A percentile compares a stretch with the other conserved stretches of the same genome.
Conservation (phyloP, 1,140 invertebrate species). For the Cheumatopsyche charites region DNA sequence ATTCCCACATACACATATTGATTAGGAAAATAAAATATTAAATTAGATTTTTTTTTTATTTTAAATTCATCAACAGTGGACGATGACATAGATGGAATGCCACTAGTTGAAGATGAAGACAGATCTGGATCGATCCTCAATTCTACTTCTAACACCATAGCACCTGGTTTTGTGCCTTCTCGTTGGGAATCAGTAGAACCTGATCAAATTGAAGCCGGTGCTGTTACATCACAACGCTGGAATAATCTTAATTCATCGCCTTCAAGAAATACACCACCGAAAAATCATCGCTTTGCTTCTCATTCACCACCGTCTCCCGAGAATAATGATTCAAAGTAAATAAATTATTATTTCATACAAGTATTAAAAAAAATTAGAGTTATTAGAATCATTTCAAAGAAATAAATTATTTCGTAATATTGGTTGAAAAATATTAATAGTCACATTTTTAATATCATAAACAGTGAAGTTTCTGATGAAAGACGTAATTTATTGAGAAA, state of each 20-base stretch:
- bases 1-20: background rate
- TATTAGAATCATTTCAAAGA: too few species aligned
- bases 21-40: background rate
- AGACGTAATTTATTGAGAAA: conserved; percentile 84
- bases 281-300: conserved; percentile 15
- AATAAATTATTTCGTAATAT: too few species aligned
- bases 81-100: conserved; percentile 80
- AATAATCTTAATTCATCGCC: conserved; percentile 61
- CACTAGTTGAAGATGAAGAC: conserved; percentile 64
- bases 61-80: conserved; percentile 69
- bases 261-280: conserved; percentile 35
- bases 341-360: too few species aligned
- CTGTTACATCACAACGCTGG: conserved; percentile 90
- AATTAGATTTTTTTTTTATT: conserved; percentile 25
- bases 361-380: too few species aligned
- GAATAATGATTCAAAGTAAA: conserved; percentile 48
- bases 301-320: conserved; percentile 33
- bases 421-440: background rate
- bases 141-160: conserved; percentile 39
- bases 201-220: conserved; percentile 80
- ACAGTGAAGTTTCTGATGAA: conserved; percentile 68
- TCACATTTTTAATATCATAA: conserved; percentile 14
- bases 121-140: conserved; percentile 11
- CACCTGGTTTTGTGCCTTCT: conserved; percentile 80
- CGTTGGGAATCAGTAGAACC: conserved; percentile 97